Percentiles rank a stretch among this genome's conserved stretches.
phyloP scores from a whole-genome alignment of 1,140 invertebrate species.

The Micrasema minimum region DNA sequence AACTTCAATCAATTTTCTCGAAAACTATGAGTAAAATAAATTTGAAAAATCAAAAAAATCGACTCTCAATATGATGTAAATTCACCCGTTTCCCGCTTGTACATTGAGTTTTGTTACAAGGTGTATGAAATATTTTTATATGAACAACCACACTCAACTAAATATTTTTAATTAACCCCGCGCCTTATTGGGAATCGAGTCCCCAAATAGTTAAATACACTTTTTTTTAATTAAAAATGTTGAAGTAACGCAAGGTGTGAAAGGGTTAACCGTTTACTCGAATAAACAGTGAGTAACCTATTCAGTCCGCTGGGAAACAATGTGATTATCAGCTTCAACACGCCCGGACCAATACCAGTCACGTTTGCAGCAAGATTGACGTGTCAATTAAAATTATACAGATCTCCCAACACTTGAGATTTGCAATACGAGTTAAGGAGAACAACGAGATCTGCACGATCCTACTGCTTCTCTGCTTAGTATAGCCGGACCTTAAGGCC shows the following conservation, averaged over 20 bases:
- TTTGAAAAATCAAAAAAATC: conserved; percentile 5
- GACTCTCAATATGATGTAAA: too few species aligned
- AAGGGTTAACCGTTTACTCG: conserved; percentile 24
- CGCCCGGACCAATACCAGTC: conserved; percentile 23
- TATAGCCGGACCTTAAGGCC: conserved; percentile 16
- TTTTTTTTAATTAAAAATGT: not conserved
- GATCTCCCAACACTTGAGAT: conserved; percentile 31
- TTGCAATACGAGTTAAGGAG: conserved; percentile 29
- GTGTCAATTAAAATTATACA: conserved; percentile 37
- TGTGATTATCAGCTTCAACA: conserved; percentile 33
- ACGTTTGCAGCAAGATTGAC: conserved; percentile 30
- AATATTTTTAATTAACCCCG: too few species aligned
- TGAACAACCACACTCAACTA: too few species aligned
- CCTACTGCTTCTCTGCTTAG: conserved; percentile 7
- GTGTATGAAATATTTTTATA: too few species aligned
- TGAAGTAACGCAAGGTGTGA: not conserved
- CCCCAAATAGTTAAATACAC: not conserved
- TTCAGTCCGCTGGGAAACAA: conserved; percentile 29
- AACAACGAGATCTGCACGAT: conserved; percentile 13
- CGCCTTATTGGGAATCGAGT: too few species aligned
- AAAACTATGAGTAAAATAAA: conserved; percentile 7
- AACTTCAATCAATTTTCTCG: too few species aligned
- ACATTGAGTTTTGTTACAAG: too few species aligned
- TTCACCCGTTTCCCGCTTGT: too few species aligned
- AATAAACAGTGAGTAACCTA: conserved; percentile 22